phyloP scores from a whole-genome alignment of 2,113 vertebrate species.

The Cryptomyrus ogoouensis region DNA sequence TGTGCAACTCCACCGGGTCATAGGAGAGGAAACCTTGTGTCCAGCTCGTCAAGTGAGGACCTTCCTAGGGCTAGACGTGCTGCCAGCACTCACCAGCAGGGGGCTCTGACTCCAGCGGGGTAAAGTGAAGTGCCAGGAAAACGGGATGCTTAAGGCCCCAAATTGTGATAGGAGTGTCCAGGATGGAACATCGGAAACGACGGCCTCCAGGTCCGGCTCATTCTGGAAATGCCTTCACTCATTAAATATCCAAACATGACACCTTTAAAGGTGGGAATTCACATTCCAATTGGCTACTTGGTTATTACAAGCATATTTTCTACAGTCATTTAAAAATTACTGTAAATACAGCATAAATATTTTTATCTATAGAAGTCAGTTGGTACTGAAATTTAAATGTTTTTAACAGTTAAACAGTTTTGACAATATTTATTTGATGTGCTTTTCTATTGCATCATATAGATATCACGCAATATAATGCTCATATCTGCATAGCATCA shows the following conservation, averaged over 20 bases:
- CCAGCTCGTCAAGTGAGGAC: not conserved
- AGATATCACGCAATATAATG: not conserved
- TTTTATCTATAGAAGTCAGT: not conserved
- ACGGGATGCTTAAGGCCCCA: not conserved
- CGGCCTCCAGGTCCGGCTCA: not conserved
- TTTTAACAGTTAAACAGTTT: not conserved
- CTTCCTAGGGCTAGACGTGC: not conserved
- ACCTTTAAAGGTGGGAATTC: not conserved
- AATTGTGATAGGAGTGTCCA: not conserved
- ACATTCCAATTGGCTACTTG: not conserved
- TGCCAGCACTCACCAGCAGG: not conserved
- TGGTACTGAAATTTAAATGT: not conserved
- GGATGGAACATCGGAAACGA: not conserved
- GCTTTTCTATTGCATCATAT: not conserved
- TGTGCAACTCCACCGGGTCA: constrained; percentile 23
- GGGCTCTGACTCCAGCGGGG: not conserved
- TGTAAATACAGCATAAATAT: not conserved
- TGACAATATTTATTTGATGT: not conserved
- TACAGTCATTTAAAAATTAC: not conserved
- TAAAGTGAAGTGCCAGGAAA: not conserved
- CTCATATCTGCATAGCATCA: not conserved
- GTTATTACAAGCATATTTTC: not conserved
- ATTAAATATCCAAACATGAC: not conserved
- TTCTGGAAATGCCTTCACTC: not conserved
- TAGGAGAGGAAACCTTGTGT: not conserved